These are phyloP conservation scores for Sinhomidia bicolor DNA, from an alignment of 2,888 invertebrate genomes.

Conservation along the genomic window DNA sequence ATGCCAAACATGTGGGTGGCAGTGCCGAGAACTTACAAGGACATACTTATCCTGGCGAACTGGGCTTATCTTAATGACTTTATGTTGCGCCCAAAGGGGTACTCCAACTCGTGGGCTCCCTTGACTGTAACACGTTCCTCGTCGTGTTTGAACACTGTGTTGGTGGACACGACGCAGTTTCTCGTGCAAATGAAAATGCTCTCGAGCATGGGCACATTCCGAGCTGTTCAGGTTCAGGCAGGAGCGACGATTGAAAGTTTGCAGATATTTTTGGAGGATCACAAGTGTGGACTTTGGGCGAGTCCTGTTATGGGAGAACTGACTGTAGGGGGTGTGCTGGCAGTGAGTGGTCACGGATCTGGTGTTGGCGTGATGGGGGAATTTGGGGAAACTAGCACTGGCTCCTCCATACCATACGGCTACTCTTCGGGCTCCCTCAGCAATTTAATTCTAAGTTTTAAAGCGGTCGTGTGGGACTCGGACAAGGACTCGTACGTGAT, in stretches of 20 bases:
- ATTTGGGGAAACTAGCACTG: neutral
- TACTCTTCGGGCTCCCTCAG: constrained; percentile 66
- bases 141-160: constrained; percentile 54
- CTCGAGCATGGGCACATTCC: constrained; percentile 13
- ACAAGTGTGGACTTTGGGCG: constrained; percentile 54
- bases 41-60: constrained; percentile 65
- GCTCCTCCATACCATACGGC: constrained; percentile 26
- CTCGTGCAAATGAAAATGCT: constrained; percentile 66
- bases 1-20: constrained; percentile 51
- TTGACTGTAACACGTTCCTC: constrained; percentile 46
- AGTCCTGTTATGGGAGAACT: constrained; percentile 69
- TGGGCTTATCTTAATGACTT: constrained; percentile 71
- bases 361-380: neutral
- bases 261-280: constrained; percentile 62
- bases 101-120: constrained; percentile 67
- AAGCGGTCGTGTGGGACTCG: constrained; percentile 71
- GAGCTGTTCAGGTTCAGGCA: constrained; percentile 64
- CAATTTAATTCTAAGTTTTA: constrained; percentile 72
- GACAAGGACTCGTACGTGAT: constrained; percentile 37
- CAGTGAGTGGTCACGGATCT: constrained; percentile 69
- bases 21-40: constrained; percentile 40
- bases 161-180: constrained; percentile 68
- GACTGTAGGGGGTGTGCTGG: constrained; percentile 73
- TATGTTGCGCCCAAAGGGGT: constrained; percentile 61
- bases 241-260: constrained; percentile 70